Evolutionary conservation across 2,797 vertebrate species (phyloP).

Genomic region (Alfaro cultratus): DNA sequence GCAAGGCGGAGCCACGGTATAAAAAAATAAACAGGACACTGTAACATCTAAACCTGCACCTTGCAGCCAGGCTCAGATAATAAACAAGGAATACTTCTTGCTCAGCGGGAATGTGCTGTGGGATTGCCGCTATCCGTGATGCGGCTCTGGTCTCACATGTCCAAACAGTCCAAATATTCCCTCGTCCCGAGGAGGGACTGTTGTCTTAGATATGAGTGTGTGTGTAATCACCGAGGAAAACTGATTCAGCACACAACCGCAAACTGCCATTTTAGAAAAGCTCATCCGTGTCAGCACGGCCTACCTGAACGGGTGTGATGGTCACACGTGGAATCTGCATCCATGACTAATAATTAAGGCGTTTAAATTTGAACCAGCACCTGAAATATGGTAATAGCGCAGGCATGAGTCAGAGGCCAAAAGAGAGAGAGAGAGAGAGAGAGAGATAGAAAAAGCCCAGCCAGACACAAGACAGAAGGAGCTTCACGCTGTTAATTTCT

Average conservation of each 20-base stretch:
- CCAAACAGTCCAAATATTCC: conserved; percentile 73
- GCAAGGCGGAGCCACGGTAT: conserved; percentile 67
- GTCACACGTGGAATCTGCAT: conserved; percentile 26
- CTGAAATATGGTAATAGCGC: conserved; percentile 55
- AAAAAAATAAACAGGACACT: conserved; percentile 77
- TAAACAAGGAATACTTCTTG: conserved; percentile 80
- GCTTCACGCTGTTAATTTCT: conserved; percentile 65
- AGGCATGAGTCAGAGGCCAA: conserved; percentile 58
- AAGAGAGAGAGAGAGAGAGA: conserved; percentile 40
- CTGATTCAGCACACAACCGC: conserved; percentile 58
- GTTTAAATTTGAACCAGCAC: conserved; percentile 49
- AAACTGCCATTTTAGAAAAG: conserved; percentile 53
- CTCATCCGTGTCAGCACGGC: conserved; percentile 42
- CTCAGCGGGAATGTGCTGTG: conserved; percentile 77
- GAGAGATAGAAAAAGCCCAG: conserved; percentile 30
- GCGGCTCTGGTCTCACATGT: conserved; percentile 75
- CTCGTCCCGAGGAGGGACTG: conserved; percentile 64
- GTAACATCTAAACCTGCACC: conserved; percentile 73
- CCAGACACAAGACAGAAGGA: conserved; percentile 61
- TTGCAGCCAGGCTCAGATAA: conserved; percentile 77
- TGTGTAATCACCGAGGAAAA: conserved; percentile 77
- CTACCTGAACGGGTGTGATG: conserved; percentile 31
- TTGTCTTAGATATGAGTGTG: conserved; percentile 75
- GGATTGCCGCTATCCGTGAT: conserved; percentile 69
- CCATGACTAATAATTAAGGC: conserved; percentile 16